phyloP scores from a whole-genome alignment of 2,888 invertebrate species.

The Punctoribates punctum region DNA sequence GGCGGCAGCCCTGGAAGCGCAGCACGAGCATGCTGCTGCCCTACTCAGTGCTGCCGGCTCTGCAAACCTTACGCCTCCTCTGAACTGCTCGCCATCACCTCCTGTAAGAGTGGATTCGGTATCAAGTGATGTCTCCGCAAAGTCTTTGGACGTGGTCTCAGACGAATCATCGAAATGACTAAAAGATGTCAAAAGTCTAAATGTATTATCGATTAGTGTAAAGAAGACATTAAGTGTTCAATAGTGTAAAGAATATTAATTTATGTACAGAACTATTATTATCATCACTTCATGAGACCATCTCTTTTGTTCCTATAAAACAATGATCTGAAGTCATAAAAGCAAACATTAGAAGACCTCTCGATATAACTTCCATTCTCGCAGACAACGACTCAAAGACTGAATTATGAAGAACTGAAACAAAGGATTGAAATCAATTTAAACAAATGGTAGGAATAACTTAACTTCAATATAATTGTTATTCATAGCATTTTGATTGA shows the following conservation, averaged over 20 bases:
- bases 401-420: neutral
- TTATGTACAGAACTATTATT: neutral
- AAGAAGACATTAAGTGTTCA: conserved; percentile 10
- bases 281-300: conserved; percentile 11
- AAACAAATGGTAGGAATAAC: conserved; percentile 24
- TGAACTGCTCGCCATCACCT: conserved; percentile 44
- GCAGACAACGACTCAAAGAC: conserved; percentile 16
- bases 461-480: conserved; percentile 25
- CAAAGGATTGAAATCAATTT: conserved; percentile 7
- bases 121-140: conserved; percentile 48
- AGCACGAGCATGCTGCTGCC: conserved; percentile 39
- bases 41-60: conserved; percentile 41
- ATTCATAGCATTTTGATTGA: neutral
- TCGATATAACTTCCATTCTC: neutral
- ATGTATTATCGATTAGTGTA: neutral
- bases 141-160: conserved; percentile 48
- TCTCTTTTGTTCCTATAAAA: conserved; percentile 17
- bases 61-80: conserved; percentile 39
- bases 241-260: conserved; percentile 11
- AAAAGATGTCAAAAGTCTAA: neutral
- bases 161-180: conserved; percentile 40
- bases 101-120: conserved; percentile 48
- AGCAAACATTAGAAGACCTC: neutral
- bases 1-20: conserved; percentile 41
- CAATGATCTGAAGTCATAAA: conserved; percentile 3